Evolutionary conservation across 2,888 invertebrate species (phyloP), one percentile per base, ranked within the genome.

Genomic region (Cantharis nigra): DNA sequence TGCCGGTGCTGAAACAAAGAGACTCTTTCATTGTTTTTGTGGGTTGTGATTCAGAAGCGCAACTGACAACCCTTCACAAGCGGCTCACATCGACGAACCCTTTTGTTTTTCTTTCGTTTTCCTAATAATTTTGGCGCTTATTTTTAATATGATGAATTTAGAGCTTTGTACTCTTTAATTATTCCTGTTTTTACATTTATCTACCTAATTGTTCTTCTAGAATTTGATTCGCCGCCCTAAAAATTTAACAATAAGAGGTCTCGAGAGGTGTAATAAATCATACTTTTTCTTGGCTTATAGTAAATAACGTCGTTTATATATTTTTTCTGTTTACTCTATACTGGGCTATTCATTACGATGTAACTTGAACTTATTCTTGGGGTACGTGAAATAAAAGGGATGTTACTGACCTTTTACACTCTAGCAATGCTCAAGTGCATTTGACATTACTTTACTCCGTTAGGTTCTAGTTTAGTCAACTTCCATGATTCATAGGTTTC

Each of bases 91-190:
- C 83, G 49, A 49, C 49, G 83, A 84, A 82, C 84, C 80, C 86
- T 86, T 87, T 88, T 87, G 88, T 89, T 88, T 88, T 88, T 87
- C 87, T 87, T 87, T 87, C 86, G 86, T 85, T 85, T 85, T 85
- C 86, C 85, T 86, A 87, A 86, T 85, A 86, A 86, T 86, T 87
- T 86, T 84, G 86, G 86, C 87, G 87, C 87, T 87, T 85, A 88
- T 88, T 88, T 88, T 88, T 88, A 88, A 88, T 88, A 87, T 88
- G 88, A 88, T 88, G 88, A 88, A 88, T 88, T 88, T 85, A 84
- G 86, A 86, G 88, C 88, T 88, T 88, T 88, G 88, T 88, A 88
- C 85, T 85, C 87, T 87, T 88, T 88, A 88, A 88, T 88, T 88
- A 88, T 88, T 88, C 88, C 86, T 86, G 86, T 88, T 85, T 88